Evolutionary conservation across 92 coral and sea anemone species (phyloP).

Genomic region (Zoanthus sansibaricus): DNA sequence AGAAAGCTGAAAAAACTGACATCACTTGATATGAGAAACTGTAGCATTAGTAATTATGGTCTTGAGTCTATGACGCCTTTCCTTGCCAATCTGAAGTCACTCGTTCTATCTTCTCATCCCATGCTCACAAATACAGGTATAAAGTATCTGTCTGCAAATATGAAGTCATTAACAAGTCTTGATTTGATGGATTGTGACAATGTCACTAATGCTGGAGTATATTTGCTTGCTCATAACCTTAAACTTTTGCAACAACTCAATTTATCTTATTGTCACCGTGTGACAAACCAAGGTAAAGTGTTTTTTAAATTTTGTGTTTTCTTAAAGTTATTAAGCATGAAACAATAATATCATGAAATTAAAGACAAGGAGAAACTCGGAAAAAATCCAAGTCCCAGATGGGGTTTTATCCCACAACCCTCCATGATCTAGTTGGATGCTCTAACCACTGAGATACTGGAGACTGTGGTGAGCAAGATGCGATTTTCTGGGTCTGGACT

Average conservation of each 20-base stretch:
- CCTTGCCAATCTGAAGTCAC: conserved; percentile 70
- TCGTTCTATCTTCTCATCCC: conserved; percentile 83
- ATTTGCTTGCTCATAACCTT: conserved; percentile 76
- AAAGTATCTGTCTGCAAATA: conserved; percentile 74
- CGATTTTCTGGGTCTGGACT: no score
- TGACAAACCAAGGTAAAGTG: conserved; percentile 79
- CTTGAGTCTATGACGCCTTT: conserved; percentile 72
- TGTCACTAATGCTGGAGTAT: conserved; percentile 86
- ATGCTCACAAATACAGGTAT: conserved; percentile 86
- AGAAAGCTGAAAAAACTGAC: conserved; percentile 78
- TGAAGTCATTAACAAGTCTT: conserved; percentile 83
- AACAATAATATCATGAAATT: no score
- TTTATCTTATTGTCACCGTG: conserved; percentile 83
- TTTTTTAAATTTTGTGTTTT: neutral
- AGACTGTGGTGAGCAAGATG: no score
- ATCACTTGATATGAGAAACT: conserved; percentile 87
- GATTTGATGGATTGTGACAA: conserved; percentile 90
- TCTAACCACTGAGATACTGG: no score
- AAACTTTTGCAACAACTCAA: conserved; percentile 78
- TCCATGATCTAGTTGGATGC: no score
- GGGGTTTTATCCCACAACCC: no score
- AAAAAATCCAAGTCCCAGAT: no score
- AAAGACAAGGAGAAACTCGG: no score
- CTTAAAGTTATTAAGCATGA: no score
- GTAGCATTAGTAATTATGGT: conserved; percentile 82